phyloP scores from a whole-genome alignment of 2,888 invertebrate genomes.

The Dysmachus trigonus region DNA sequence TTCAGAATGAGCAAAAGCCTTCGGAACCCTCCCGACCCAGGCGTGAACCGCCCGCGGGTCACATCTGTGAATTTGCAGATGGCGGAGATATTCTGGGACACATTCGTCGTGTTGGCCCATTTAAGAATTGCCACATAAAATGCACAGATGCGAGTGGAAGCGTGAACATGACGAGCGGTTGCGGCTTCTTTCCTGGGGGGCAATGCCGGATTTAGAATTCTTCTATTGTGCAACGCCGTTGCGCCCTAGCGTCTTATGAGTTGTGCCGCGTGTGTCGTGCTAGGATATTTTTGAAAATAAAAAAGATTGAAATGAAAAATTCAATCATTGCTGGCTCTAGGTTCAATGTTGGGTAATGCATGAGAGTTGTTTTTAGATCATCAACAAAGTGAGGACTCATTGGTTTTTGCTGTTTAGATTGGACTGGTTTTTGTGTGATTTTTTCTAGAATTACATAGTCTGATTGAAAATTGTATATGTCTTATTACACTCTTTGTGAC shows the following conservation, averaged over 20 bases:
- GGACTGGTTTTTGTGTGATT: background rate
- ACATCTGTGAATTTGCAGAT: conserved; percentile 22
- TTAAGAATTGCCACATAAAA: conserved; percentile 1
- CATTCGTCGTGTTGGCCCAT: conserved; percentile 35
- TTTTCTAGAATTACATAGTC: background rate
- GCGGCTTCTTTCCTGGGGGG: background rate
- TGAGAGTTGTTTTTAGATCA: background rate
- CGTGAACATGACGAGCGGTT: background rate
- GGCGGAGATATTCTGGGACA: conserved; percentile 19
- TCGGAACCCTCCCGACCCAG: background rate
- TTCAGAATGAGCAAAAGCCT: background rate
- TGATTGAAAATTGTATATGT: no score
- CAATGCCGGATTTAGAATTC: conserved; percentile 33
- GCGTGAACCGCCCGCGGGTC: background rate
- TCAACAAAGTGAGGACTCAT: background rate
- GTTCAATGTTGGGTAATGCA: conserved; percentile 4
- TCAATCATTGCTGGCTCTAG: background rate
- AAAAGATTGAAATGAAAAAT: background rate
- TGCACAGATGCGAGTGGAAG: background rate
- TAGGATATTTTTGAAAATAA: background rate
- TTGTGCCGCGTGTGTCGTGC: background rate
- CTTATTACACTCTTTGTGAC: no score
- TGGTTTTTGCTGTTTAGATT: background rate
- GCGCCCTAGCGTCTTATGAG: background rate
- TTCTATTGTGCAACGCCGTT: conserved; percentile 29